Base-by-base conservation (phyloP, 2,113 vertebrate species). In the Ammodytes dubius region DNA sequence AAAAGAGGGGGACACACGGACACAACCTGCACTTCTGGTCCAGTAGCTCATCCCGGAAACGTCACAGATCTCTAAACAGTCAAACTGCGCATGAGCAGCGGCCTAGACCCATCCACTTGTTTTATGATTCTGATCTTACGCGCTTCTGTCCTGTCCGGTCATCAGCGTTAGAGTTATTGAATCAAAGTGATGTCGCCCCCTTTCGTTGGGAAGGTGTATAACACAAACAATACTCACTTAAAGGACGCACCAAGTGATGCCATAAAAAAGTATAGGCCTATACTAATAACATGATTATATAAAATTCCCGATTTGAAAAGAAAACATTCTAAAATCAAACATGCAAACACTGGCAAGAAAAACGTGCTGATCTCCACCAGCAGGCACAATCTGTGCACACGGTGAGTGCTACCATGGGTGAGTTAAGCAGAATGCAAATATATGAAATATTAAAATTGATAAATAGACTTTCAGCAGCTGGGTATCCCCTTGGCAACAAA, bases 21-120 rank as follows among this genome's bases (percentile, higher is more conserved):
- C 39, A 56, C 15, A 61, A 19, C 37, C 70, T 17, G 57, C 84
- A 73, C 76, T 72, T 84, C 74, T 85, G 78, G 76, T 69, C 74
- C 43, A 5, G 54, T 0, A 39, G 52, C 7, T 17, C 1, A 43
- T 27, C 27, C 37, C 15, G 37, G 5, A 68, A n/a, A 53, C 40
- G 10, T 7, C 35, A 2, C 52, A 46, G 79, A 90, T 63, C n/a
- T 85, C 6, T 43, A 90, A 69, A 75, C 2, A 2, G 35, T 19
- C 3, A 11, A 9, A 0, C 0, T 0, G 0, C 3, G 5, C 6
- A 17, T 56, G 52, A 39, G 27, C 15, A 0, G 6, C 3, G 9
- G 0, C 3, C n/a, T 35, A 15, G 57, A 15, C 47, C 57, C 60
- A 78, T 89, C 90, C 83, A 67, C 7, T 10, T 7, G 0, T 7